Evolutionary conservation across 2,888 invertebrate genomes (phyloP), one percentile per base, ranked within the genome.

Genomic region (Hemicrepidius hirtus): DNA sequence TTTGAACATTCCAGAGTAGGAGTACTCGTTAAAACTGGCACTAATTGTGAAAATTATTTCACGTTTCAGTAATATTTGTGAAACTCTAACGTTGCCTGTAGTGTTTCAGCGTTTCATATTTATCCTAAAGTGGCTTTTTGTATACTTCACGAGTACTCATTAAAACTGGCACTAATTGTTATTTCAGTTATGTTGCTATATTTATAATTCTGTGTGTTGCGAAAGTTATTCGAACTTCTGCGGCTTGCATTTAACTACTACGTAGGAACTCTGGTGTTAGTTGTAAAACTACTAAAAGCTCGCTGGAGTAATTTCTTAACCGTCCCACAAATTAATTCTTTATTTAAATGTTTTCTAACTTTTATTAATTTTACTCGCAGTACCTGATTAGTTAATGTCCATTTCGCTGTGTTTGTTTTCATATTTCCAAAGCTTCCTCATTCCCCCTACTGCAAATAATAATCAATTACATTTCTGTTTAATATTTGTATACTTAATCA

Each of bases 151-250:
- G 50, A 50, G 28, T 13, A 50, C 49, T 49, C 20, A 21, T 49
- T 49, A 49, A 49, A 49, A 16, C 49, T 21, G 49, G 20, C 20
- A 21, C 21, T 49, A 49, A 49, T 49, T 49, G 41, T 49, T 49
- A 49, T 49, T 49, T 49, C 20, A 49, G 16, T 16, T 13, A 20
- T 12, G 12, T 49, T 18, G 32, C 32, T 5, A 32, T 32, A 32
- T 32, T 32, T 32, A 32, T 32, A 32, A 32, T 32, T 32, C 32
- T 32, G 7, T 32, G 32, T 32, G 32, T 32, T 32, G 9, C 32
- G 32, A 32, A 32, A 32, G 32, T 32, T 32, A 32, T 32, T 32
- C 32, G 9, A 9, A 32, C 32, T 32, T 24, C 24, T 41, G 32
- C 16, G 41, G 13, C 13, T 41, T 41, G 16, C n/a, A 41, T n/a